Evolutionary conservation across 2,797 vertebrate genomes (phyloP).

Genomic region (Sebastes kiyomatsui): DNA sequence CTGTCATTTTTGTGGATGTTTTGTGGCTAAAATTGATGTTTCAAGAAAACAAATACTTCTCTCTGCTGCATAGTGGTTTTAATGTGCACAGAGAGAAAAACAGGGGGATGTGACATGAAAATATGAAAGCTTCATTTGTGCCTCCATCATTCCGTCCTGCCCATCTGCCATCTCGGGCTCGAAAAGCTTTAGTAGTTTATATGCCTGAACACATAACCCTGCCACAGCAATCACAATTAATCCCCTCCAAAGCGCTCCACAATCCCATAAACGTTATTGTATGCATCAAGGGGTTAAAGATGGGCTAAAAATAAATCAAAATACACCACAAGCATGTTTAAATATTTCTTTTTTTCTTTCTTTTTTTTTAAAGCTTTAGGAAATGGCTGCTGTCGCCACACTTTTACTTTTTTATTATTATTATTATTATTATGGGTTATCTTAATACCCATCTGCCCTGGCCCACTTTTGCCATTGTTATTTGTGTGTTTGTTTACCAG

Average conservation of each 20-base stretch:
- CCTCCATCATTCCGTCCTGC: conserved; percentile 51
- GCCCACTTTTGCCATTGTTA: not conserved
- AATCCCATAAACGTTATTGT: conserved; percentile 79
- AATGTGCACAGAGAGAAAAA: not conserved
- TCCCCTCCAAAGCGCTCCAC: conserved; percentile 74
- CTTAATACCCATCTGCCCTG: conserved; percentile 15
- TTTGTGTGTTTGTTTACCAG: conserved; percentile 31
- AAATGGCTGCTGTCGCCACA: not conserved
- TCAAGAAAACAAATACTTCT: not conserved
- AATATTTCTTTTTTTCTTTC: not conserved
- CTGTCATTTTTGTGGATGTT: not conserved
- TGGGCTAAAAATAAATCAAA: conserved; percentile 50
- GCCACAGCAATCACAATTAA: conserved; percentile 77
- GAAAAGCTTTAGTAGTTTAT: conserved; percentile 70
- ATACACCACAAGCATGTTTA: not conserved
- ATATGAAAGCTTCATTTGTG: conserved; percentile 63
- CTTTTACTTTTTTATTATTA: not conserved
- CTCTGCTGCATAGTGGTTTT: not conserved
- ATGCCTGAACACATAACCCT: conserved; percentile 60
- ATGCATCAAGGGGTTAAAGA: conserved; percentile 56
- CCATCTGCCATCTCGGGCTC: conserved; percentile 77
- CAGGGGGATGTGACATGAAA: conserved; percentile 23
- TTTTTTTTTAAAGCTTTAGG: not conserved
- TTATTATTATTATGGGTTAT: not conserved
- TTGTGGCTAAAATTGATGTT: not conserved